Evolutionary conservation across 23 tunicate species (phyloP).

Genomic region (Botrylloides violaceus): DNA sequence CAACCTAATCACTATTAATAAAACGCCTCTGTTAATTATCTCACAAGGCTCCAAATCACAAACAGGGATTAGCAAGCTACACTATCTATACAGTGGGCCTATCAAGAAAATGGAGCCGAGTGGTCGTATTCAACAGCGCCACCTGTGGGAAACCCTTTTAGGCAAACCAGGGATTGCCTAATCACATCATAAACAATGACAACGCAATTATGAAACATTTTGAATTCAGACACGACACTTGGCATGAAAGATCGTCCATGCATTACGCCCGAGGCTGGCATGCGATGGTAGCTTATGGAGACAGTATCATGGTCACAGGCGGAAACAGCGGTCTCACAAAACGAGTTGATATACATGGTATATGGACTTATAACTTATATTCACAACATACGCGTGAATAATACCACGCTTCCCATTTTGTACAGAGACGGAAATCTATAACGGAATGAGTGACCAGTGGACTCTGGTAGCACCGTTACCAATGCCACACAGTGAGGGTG

Average conservation of each 20-base stretch:
- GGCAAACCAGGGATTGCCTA: no score
- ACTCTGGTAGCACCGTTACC: slow-evolving; percentile 97
- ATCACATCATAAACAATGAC: no score
- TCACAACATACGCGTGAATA: neutral
- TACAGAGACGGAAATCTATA: slow-evolving; percentile 93
- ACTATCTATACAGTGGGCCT: no score
- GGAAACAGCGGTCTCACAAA: slow-evolving; percentile 98
- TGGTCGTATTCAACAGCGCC: no score
- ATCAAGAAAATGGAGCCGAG: no score
- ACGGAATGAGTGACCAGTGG: slow-evolving; percentile 97
- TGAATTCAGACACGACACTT: slow-evolving; percentile 83
- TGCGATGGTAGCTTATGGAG: slow-evolving; percentile 96
- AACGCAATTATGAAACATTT: neutral
- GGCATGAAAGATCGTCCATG: slow-evolving; percentile 99
- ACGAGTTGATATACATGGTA: slow-evolving; percentile 89
- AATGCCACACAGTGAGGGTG: slow-evolving; percentile 95
- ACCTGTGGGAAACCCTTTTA: no score
- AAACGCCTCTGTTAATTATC: no score
- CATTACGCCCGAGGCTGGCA: slow-evolving; percentile 99
- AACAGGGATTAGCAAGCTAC: no score
- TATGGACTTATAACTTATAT: neutral
- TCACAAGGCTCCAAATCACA: no score
- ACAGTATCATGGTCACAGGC: slow-evolving; percentile 93
- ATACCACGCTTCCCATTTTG: neutral
- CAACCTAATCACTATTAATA: no score